Percentiles rank a stretch among this genome's conserved stretches.
Evolutionary conservation across 1,140 invertebrate genomes (phyloP).

Genomic region (Cotesia chilonis): DNA sequence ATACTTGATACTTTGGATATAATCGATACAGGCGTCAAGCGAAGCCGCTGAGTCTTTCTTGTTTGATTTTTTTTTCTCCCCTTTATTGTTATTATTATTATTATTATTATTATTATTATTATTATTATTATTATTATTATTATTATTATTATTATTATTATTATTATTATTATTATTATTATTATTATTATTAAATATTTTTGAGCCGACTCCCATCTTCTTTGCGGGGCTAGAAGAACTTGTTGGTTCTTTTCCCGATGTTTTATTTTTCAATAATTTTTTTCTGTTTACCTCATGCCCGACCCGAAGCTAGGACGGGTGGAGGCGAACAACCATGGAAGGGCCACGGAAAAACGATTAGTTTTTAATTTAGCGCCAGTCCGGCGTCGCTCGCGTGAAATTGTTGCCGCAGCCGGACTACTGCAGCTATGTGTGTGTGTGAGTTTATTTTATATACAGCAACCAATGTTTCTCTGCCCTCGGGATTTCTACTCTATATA

Average conservation of each 20-base stretch:
- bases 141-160: too few species aligned
- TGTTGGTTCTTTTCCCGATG: neutral
- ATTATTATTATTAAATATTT: neutral
- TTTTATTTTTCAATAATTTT: conserved; percentile 27
- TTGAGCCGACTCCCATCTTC: conserved; percentile 1
- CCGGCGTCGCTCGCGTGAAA: conserved; percentile 53
- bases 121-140: neutral
- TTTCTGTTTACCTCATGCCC: conserved; percentile 23
- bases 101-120: neutral
- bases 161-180: neutral
- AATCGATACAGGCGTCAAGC: conserved; percentile 37
- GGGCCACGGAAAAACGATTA: conserved; percentile 53
- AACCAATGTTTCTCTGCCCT: conserved; percentile 16
- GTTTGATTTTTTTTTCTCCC: neutral
- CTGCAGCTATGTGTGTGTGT: neutral
- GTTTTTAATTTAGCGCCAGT: conserved; percentile 57
- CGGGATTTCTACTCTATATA: neutral
- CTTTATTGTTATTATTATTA: neutral
- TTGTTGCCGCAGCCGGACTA: conserved; percentile 41
- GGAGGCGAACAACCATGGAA: conserved; percentile 9
- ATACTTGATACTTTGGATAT: conserved; percentile 36
- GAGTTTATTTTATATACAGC: too few species aligned
- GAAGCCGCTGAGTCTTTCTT: conserved; percentile 15
- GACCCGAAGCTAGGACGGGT: conserved; percentile 31
- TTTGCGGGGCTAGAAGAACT: neutral